These are phyloP conservation scores for Haliaeetus vocifer DNA, from an alignment of 2,797 vertebrate species.

Conservation along the genomic window DNA sequence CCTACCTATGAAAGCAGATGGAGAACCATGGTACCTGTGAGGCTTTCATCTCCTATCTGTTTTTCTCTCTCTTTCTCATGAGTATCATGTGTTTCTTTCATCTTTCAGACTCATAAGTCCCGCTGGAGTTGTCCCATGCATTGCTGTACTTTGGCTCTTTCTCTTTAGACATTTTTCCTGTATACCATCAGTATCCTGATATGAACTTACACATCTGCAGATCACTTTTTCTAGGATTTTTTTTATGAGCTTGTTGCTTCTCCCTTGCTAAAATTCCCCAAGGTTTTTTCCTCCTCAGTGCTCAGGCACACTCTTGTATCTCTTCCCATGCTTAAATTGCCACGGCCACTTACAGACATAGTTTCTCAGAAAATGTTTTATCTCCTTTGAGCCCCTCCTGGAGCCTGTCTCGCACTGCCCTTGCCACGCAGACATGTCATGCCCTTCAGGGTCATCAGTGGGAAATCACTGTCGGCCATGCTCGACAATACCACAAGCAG, in stretches of 20 bases:
- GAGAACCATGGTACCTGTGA: neutral
- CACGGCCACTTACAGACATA: neutral
- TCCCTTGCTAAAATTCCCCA: neutral
- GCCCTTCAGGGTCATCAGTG: neutral
- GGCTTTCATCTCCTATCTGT: neutral
- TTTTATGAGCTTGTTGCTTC: neutral
- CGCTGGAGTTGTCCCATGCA: neutral
- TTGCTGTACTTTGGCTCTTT: neutral
- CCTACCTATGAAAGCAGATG: neutral
- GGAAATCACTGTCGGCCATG: neutral
- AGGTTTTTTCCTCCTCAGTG: neutral
- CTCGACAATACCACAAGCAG: accelerated
- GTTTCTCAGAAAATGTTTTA: neutral
- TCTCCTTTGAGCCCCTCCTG: neutral
- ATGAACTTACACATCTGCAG: neutral
- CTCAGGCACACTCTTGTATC: neutral
- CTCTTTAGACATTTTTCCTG: neutral
- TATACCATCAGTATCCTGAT: neutral
- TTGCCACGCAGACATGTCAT: neutral
- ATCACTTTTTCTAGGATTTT: neutral
- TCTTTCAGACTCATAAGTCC: neutral
- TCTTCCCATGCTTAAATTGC: neutral
- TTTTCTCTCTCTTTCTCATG: neutral
- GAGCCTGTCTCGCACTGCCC: accelerated
- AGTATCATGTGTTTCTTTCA: neutral